These are phyloP conservation scores for Cydia strobilella DNA, from an alignment of 1,140 invertebrate species.

Conservation along the genomic window DNA sequence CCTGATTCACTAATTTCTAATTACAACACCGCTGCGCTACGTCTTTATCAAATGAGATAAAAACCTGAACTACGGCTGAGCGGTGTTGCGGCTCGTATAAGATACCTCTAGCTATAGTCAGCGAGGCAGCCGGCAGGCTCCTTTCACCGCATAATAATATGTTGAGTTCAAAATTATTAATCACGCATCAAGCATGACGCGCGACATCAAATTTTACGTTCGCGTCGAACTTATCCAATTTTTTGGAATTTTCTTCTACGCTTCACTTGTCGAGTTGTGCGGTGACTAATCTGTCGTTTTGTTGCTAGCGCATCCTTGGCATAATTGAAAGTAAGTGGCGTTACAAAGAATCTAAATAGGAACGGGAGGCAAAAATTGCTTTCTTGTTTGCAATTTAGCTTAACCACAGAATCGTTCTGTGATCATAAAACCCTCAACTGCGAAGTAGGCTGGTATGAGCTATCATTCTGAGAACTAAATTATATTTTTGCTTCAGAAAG, in stretches of 20 bases:
- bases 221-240: neutral
- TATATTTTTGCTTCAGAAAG: too few relatives aligned
- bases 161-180: slow-evolving; percentile 21
- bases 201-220: neutral
- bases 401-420: slow-evolving; percentile 47
- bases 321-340: slow-evolving; percentile 28
- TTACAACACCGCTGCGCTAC: slow-evolving; percentile 24
- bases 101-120: neutral
- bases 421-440: slow-evolving; percentile 29
- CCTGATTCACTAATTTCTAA: slow-evolving; percentile 11
- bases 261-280: neutral
- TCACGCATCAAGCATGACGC: neutral
- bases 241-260: neutral
- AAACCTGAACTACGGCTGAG: slow-evolving; percentile 30
- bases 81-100: slow-evolving; percentile 18
- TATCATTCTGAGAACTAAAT: neutral
- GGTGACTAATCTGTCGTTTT: slow-evolving; percentile 20
- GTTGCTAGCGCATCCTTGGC: slow-evolving; percentile 23
- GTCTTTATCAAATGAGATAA: slow-evolving; percentile 33
- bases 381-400: slow-evolving; percentile 44
- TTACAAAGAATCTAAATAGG: slow-evolving; percentile 17
- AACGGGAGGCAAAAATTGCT: slow-evolving; percentile 24
- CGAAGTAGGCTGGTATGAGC: neutral
- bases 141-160: slow-evolving; percentile 19
- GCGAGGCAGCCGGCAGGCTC: slow-evolving; percentile 13